phyloP scores from a whole-genome alignment of 2,113 vertebrate genomes.

The Mellivora capensis region DNA sequence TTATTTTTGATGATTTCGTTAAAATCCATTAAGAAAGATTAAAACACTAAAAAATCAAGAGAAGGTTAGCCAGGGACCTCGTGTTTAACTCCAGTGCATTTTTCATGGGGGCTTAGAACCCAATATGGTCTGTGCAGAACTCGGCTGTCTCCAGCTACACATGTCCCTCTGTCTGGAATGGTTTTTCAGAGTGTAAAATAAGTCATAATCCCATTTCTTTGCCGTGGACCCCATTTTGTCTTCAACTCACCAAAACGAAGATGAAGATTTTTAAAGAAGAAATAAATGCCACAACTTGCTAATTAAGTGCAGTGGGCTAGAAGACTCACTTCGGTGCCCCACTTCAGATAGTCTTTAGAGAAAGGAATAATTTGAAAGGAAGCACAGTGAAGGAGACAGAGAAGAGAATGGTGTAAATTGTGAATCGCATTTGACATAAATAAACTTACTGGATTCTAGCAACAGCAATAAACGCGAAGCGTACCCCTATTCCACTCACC shows the following conservation, averaged over 20 bases:
- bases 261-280: not conserved
- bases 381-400: not conserved
- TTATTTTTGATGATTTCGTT: slow-evolving; percentile 10
- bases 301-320: not conserved
- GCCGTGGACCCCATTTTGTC: not conserved
- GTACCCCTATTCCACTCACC: not conserved
- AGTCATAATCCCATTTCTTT: not conserved
- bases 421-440: not conserved
- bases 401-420: not conserved
- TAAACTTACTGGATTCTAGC: not conserved
- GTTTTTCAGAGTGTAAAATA: not conserved
- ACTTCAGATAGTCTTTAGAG: not conserved
- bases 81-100: not conserved
- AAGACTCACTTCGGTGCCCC: not conserved
- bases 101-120: not conserved
- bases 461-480: not conserved
- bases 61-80: not conserved
- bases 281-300: slow-evolving; percentile 16
- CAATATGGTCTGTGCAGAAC: not conserved
- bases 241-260: not conserved
- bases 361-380: not conserved
- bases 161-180: not conserved
- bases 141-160: not conserved
- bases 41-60: slow-evolving; percentile 2
- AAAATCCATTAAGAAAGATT: slow-evolving; percentile 7